Percentiles rank a stretch among this genome's conserved stretches.
Evolutionary conservation across 2,888 invertebrate genomes (phyloP).

Genomic region (Heteromyza rotundicornis): DNA sequence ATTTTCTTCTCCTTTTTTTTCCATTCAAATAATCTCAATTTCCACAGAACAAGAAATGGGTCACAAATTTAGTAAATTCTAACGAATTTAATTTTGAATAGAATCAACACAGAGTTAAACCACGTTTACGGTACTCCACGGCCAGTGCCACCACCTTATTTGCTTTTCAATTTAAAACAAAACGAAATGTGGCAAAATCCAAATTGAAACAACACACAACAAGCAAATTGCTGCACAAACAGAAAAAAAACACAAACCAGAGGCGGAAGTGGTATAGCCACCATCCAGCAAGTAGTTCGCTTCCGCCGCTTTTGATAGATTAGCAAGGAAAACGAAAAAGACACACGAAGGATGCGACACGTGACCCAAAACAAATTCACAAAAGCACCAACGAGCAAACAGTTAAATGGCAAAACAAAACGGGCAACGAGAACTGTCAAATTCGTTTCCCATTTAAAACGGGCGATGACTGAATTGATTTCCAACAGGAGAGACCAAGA

Average conservation of each 20-base stretch:
- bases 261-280: neutral
- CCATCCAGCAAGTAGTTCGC: neutral
- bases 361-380: constrained; percentile 41
- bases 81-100: too few species aligned
- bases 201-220: constrained; percentile 31
- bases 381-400: constrained; percentile 24
- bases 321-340: constrained; percentile 55
- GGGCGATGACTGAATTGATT: constrained; percentile 49
- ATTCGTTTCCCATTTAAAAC: constrained; percentile 52
- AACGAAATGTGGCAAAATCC: neutral
- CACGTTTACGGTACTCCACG: neutral
- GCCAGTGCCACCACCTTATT: constrained; percentile 21
- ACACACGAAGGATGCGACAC: constrained; percentile 34
- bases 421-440: constrained; percentile 35
- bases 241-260: constrained; percentile 26
- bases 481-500: constrained; percentile 17
- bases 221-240: constrained; percentile 12
- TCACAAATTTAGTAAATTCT: too few species aligned
- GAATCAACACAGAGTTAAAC: too few species aligned
- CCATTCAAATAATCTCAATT: too few species aligned
- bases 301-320: constrained; percentile 53
- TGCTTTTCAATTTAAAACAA: constrained; percentile 25
- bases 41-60: too few species aligned
- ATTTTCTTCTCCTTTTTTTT: too few species aligned
- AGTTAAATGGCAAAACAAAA: too few species aligned